A percentile compares a stretch with the other conserved stretches of the same genome.
Conservation (phyloP, 2,888 invertebrate genomes). For the Cataglyphis altisquamis region DNA sequence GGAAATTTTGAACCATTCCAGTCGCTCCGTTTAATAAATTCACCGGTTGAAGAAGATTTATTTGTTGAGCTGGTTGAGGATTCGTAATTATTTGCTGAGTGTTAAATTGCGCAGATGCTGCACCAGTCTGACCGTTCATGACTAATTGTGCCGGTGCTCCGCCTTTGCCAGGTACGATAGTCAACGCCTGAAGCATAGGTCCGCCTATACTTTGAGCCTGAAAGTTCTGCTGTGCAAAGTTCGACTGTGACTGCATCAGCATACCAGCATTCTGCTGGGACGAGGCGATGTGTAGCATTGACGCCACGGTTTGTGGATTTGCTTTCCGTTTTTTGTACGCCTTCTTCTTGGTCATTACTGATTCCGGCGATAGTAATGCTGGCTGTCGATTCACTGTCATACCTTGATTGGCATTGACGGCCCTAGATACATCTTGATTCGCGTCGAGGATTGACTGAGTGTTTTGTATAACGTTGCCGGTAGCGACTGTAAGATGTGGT, state of each 20-base stretch:
- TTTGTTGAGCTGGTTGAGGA: constrained; percentile 87
- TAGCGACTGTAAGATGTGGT: constrained; percentile 89
- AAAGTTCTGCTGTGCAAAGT: constrained; percentile 92
- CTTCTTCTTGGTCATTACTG: constrained; percentile 88
- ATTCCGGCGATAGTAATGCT: constrained; percentile 90
- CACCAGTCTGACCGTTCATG: constrained; percentile 90
- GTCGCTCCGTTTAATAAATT: constrained; percentile 92
- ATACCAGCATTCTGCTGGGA: constrained; percentile 89
- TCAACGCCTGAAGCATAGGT: constrained; percentile 92
- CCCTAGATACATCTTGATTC: constrained; percentile 84
- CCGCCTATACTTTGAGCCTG: constrained; percentile 91
- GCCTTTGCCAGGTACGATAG: constrained; percentile 92
- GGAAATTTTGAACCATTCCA: constrained; percentile 91
- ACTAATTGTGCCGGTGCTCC: constrained; percentile 92
- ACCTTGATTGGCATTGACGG: constrained; percentile 76
- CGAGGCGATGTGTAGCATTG: constrained; percentile 90
- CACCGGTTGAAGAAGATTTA: constrained; percentile 93
- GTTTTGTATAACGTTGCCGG: constrained; percentile 89
- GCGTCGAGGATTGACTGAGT: constrained; percentile 87
- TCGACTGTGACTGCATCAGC: constrained; percentile 87
- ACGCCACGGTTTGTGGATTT: constrained; percentile 90
- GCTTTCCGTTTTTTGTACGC: constrained; percentile 91
- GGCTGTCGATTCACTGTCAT: constrained; percentile 81
- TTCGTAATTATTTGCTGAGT: constrained; percentile 90
- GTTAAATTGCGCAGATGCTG: constrained; percentile 88